Evolutionary conservation across 2,113 vertebrate species (phyloP).

Genomic region (Lasiurus borealis): DNA sequence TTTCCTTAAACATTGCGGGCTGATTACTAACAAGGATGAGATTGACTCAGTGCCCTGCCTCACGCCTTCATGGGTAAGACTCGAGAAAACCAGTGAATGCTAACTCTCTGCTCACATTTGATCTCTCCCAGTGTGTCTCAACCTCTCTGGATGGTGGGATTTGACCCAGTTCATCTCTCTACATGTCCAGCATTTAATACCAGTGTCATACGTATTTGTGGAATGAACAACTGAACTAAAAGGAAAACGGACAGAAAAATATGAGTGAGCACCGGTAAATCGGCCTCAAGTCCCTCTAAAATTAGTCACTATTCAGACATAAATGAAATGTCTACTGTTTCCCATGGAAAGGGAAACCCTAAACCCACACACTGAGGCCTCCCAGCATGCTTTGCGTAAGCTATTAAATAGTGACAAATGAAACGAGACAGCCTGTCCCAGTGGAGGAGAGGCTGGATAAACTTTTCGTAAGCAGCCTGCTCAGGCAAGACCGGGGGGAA

Average conservation of each 20-base stretch:
- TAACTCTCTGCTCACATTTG: neutral
- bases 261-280: neutral
- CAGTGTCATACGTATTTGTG: neutral
- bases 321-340: slow-evolving; percentile 23
- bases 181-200: neutral
- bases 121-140: neutral
- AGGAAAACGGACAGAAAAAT: neutral
- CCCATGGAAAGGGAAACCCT: neutral
- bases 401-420: slow-evolving; percentile 47
- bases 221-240: neutral
- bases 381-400: neutral
- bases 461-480: slow-evolving; percentile 34
- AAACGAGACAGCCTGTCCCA: slow-evolving; percentile 21
- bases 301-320: neutral
- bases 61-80: neutral
- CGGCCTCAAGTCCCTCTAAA: neutral
- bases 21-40: neutral
- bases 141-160: neutral
- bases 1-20: neutral
- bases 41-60: neutral
- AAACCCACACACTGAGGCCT: neutral
- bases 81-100: neutral
- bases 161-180: slow-evolving; percentile 24
- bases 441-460: slow-evolving; percentile 52
- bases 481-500: slow-evolving; percentile 66